Conservation (phyloP, 2,113 vertebrate species). For the Platichthys stellatus region DNA sequence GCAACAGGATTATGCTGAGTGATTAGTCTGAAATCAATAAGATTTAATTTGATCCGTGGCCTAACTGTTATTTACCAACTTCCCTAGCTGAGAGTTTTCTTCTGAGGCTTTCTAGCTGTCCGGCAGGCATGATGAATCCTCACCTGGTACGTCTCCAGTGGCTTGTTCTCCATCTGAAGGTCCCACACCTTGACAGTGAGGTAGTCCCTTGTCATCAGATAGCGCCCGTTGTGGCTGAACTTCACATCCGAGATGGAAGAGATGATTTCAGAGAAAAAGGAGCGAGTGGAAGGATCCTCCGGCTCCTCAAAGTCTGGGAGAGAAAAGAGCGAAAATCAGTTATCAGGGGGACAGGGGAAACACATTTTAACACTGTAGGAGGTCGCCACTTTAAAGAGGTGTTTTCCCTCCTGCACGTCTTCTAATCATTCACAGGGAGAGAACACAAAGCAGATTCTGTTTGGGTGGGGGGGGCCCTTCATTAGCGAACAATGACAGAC, state of each 20-base stretch:
- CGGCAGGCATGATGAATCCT: not conserved
- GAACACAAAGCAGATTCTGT: conserved; percentile 20
- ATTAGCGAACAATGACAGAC: conserved; percentile 33
- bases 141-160: conserved; percentile 96
- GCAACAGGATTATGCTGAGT: conserved; percentile 73
- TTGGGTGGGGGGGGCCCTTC: conserved; percentile 14
- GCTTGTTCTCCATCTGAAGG: conserved; percentile 97
- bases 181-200: conserved; percentile 98
- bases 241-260: conserved; percentile 97
- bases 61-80: conserved; percentile 36
- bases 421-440: conserved; percentile 26
- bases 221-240: conserved; percentile 96
- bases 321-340: conserved; percentile 20
- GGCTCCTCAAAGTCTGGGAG: conserved; percentile 95
- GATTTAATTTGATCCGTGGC: conserved; percentile 55
- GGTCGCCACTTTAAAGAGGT: not conserved
- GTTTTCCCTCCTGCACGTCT: not conserved
- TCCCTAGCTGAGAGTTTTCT: conserved; percentile 21
- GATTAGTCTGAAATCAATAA: conserved; percentile 75
- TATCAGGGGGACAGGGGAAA: conserved; percentile 34
- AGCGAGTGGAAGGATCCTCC: conserved; percentile 94
- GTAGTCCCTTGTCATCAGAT: conserved; percentile 97
- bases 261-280: conserved; percentile 98
- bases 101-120: not conserved
- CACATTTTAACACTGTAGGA: conserved; percentile 11